phyloP scores from a whole-genome alignment of 2,113 vertebrate genomes.

The Nibea albiflora region DNA sequence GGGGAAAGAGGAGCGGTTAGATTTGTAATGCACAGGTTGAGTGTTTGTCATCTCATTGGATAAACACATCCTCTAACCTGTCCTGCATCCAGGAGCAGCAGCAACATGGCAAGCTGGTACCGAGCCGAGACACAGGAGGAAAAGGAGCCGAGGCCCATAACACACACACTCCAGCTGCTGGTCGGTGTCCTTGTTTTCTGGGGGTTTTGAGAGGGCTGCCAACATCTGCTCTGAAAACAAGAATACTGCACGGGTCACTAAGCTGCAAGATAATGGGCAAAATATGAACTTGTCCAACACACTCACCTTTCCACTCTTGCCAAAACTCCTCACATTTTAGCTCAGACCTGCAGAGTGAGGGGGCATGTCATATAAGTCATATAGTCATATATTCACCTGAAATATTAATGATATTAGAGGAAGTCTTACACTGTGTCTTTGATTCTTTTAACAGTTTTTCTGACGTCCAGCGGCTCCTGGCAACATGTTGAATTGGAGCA shows the following conservation, averaged over 20 bases:
- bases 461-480: conserved; percentile 62
- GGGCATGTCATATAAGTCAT: no score
- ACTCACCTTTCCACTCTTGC: conserved; percentile 83
- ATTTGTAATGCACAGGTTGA: neutral
- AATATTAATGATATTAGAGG: neutral
- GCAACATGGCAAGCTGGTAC: conserved; percentile 90
- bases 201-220: neutral
- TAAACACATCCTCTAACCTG: conserved; percentile 78
- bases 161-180: conserved; percentile 84
- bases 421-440: conserved; percentile 69
- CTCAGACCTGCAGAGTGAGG: conserved; percentile 81
- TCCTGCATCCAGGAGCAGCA: conserved; percentile 88
- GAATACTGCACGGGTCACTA: neutral
- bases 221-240: conserved; percentile 66
- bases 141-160: conserved; percentile 92
- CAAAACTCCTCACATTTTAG: conserved; percentile 86
- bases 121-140: conserved; percentile 85
- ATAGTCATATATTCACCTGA: neutral
- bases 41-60: neutral
- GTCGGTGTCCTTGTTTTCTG: conserved; percentile 17
- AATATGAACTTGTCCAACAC: neutral
- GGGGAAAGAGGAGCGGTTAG: neutral
- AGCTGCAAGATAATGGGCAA: neutral
- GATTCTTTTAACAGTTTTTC: conserved; percentile 66
- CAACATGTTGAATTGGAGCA: neutral